A percentile compares a stretch with the other conserved stretches of the same genome.
These are phyloP conservation scores for Caenorhabditis japonica DNA, from an alignment of 2,888 invertebrate species.

Conservation along the genomic window DNA sequence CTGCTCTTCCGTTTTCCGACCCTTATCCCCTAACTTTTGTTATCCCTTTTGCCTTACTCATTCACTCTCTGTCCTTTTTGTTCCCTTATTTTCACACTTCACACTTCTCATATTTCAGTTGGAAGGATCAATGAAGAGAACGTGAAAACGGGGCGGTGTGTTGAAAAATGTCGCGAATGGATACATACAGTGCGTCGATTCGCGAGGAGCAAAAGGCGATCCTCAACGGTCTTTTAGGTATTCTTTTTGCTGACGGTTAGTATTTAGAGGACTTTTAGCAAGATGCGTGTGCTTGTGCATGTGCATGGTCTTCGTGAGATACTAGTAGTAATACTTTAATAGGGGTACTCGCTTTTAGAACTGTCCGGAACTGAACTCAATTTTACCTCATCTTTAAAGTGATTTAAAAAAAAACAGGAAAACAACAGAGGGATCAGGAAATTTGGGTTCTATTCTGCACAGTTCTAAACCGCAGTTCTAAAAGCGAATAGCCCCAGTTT, in stretches of 20 bases:
- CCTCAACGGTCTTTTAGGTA: constrained; percentile 65
- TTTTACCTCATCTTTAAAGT: not conserved
- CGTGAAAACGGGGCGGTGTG: not conserved
- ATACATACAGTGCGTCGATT: constrained; percentile 56
- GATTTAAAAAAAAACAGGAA: not conserved
- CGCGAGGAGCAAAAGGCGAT: constrained; percentile 64
- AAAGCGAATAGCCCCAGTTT: too few relatives aligned
- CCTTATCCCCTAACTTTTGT: too few relatives aligned
- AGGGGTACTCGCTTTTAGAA: not conserved
- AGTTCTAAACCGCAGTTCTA: too few relatives aligned
- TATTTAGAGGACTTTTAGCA: constrained; percentile 5
- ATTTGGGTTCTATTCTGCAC: too few relatives aligned
- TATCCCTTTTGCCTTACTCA: too few relatives aligned
- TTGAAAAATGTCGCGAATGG: constrained; percentile 58
- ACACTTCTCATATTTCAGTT: constrained; percentile 9
- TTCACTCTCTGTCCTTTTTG: not conserved
- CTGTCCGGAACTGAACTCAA: not conserved
- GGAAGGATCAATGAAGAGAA: constrained; percentile 20
- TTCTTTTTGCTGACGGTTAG: constrained; percentile 55
- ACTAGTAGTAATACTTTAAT: not conserved
- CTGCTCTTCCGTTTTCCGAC: too few relatives aligned
- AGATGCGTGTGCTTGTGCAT: constrained; percentile 2
- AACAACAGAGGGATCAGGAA: not conserved
- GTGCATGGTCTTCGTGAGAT: constrained; percentile 17
- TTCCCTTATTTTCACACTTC: constrained; percentile 4